A percentile compares a stretch with the other conserved stretches of the same genome.
Evolutionary conservation across 35 echinoderm and acorn worm species (phyloP).

Genomic region (Apostichopus japonicus): DNA sequence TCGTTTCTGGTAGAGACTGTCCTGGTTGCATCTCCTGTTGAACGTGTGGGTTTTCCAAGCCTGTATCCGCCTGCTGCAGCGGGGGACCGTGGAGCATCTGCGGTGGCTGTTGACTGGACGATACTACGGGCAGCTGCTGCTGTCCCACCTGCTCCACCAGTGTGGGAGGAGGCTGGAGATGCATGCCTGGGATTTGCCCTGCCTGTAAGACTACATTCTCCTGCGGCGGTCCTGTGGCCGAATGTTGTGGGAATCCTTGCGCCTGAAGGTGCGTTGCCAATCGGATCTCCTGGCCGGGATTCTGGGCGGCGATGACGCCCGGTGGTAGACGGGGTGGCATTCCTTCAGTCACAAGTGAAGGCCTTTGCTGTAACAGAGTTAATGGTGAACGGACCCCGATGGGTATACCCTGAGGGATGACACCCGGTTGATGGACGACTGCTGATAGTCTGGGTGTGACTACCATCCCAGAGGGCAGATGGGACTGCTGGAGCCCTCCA

Average conservation of each 20-base stretch:
- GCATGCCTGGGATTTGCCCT: slow-evolving; percentile 11
- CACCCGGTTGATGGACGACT: slow-evolving; percentile 11
- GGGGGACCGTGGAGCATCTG: not conserved
- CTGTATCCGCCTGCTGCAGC: not conserved
- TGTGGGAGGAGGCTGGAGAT: slow-evolving; percentile 10
- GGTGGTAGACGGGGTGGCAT: not conserved
- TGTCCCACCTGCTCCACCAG: slow-evolving; percentile 25
- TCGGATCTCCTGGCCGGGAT: slow-evolving; percentile 5
- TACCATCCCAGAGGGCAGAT: not conserved
- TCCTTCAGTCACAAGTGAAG: slow-evolving; percentile 5
- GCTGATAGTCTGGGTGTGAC: slow-evolving; percentile 20
- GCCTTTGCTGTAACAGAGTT: slow-evolving; percentile 15
- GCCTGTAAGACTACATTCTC: not conserved
- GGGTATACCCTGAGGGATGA: slow-evolving; percentile 7
- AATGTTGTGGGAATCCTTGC: not conserved
- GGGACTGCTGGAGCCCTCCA: slow-evolving; percentile 20
- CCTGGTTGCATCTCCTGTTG: slow-evolving; percentile 13
- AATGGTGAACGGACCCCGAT: slow-evolving; percentile 22
- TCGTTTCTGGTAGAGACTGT: not conserved
- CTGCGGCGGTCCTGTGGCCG: not conserved
- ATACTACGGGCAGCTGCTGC: not conserved
- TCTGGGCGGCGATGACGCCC: not conserved
- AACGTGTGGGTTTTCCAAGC: not conserved
- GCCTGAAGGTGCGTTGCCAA: slow-evolving; percentile 1
- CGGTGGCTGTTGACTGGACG: not conserved